These are phyloP conservation scores for Choloepus hoffmanni DNA, from an alignment of 2,113 vertebrate species.

Conservation along the genomic window DNA sequence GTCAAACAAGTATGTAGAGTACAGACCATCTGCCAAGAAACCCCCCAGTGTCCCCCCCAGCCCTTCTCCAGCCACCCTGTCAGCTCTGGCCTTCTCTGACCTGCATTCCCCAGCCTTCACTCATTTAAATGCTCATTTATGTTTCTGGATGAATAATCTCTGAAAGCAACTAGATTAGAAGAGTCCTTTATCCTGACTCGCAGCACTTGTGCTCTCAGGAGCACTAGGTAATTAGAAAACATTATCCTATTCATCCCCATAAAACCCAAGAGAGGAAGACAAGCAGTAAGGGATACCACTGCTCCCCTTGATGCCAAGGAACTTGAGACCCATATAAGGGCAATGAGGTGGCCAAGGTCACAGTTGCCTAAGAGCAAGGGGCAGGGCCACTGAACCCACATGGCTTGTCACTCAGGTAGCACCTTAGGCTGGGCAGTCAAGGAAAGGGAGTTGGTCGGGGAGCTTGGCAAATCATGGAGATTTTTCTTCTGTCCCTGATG, in stretches of 20 bases:
- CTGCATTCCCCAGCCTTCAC: background rate
- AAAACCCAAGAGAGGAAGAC: background rate
- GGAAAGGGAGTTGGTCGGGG: background rate
- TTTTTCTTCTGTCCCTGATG: background rate
- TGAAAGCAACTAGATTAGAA: conserved; percentile 59
- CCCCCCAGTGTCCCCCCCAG: rapidly evolving
- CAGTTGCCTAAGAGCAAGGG: background rate
- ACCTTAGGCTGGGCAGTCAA: background rate
- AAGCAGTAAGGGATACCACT: background rate
- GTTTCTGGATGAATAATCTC: conserved; percentile 74
- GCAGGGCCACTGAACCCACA: rapidly evolving
- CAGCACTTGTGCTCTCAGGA: background rate
- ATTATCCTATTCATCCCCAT: conserved; percentile 11
- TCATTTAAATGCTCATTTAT: conserved; percentile 51
- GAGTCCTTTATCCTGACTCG: conserved; percentile 50
- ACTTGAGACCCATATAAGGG: background rate
- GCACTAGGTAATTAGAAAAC: conserved; percentile 42
- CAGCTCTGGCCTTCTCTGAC: background rate
- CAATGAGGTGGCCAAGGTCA: background rate
- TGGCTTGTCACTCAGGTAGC: background rate
- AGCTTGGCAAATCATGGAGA: background rate
- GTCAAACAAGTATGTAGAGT: background rate
- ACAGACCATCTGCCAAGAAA: background rate
- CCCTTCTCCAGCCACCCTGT: no score
- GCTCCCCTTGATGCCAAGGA: background rate